These are phyloP conservation scores for Sphaerophoria rueppellii DNA, from an alignment of 2,888 invertebrate genomes.

Conservation along the genomic window DNA sequence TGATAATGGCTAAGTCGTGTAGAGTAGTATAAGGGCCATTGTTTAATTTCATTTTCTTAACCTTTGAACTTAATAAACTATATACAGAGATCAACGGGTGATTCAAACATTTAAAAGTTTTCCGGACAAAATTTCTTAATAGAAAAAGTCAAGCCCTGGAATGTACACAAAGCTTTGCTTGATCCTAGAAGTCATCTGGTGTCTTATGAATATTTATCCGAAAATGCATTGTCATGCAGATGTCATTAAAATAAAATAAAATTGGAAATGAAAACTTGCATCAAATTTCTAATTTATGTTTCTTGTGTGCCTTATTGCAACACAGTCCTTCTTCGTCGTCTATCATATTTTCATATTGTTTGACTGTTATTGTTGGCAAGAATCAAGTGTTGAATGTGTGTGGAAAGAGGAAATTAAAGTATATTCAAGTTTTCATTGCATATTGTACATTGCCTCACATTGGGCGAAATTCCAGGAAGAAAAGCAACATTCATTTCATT, in stretches of 20 bases:
- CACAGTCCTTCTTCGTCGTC: too few relatives aligned
- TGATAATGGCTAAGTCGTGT: too few relatives aligned
- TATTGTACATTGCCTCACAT: conserved; percentile 34
- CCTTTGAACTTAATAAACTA: too few relatives aligned
- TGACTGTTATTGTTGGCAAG: not conserved
- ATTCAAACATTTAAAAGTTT: too few relatives aligned
- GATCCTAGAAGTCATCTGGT: not conserved
- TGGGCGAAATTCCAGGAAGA: too few relatives aligned
- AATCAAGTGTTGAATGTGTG: too few relatives aligned
- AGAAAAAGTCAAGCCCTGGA: not conserved
- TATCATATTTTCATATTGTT: conserved; percentile 3
- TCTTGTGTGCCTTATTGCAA: too few relatives aligned
- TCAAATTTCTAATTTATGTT: too few relatives aligned
- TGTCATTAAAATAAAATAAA: conserved; percentile 11
- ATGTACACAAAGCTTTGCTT: not conserved
- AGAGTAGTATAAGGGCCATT: too few relatives aligned
- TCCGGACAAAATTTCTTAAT: not conserved
- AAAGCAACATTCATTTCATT: conserved; percentile 17
- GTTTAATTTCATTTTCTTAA: too few relatives aligned
- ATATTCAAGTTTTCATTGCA: conserved; percentile 54
- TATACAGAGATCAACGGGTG: too few relatives aligned
- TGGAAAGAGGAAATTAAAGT: conserved; percentile 50
- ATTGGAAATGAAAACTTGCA: not conserved
- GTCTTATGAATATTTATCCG: conserved; percentile 3
- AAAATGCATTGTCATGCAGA: conserved; percentile 18